Conservation (phyloP, 53 echinoderm and acorn worm genomes). For the Hippasteria phrygiana region DNA sequence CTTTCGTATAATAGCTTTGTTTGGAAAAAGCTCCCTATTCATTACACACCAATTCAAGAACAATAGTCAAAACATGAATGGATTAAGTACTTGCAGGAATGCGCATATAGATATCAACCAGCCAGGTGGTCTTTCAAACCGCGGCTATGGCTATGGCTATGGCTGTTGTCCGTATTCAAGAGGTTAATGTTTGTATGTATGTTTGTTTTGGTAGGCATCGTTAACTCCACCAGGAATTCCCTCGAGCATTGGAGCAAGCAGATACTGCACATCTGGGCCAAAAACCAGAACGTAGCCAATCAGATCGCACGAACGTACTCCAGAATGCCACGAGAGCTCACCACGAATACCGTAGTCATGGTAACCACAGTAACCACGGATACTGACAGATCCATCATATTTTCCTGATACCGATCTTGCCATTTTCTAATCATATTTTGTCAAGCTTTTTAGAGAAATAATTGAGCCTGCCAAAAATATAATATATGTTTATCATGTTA, state of each 20-base stretch:
- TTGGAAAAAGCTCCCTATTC: too few relatives aligned
- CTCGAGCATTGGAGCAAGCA: conserved; percentile 92
- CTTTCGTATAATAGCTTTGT: too few relatives aligned
- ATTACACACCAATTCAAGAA: too few relatives aligned
- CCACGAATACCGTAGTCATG: conserved; percentile 86
- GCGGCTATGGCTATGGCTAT: neutral
- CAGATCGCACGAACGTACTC: conserved; percentile 74
- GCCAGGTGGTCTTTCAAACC: too few relatives aligned
- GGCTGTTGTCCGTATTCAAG: neutral
- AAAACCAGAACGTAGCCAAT: conserved; percentile 74
- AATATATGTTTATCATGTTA: too few relatives aligned
- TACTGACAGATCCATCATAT: conserved; percentile 6
- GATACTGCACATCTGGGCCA: conserved; percentile 94
- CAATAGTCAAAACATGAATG: too few relatives aligned
- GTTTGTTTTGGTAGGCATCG: conserved; percentile 74
- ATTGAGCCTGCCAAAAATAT: too few relatives aligned
- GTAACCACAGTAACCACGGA: conserved; percentile 72
- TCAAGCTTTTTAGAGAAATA: too few relatives aligned
- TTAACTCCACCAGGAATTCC: conserved; percentile 83
- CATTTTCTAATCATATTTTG: too few relatives aligned
- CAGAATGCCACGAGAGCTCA: conserved; percentile 72
- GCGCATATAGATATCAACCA: too few relatives aligned
- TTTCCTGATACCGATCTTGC: neutral
- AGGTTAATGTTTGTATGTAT: neutral
- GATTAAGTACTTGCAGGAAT: too few relatives aligned